A percentile compares a stretch with the other conserved stretches of the same genome.
Evolutionary conservation across 1,140 invertebrate species (phyloP).

Genomic region (Conus ventricosus): DNA sequence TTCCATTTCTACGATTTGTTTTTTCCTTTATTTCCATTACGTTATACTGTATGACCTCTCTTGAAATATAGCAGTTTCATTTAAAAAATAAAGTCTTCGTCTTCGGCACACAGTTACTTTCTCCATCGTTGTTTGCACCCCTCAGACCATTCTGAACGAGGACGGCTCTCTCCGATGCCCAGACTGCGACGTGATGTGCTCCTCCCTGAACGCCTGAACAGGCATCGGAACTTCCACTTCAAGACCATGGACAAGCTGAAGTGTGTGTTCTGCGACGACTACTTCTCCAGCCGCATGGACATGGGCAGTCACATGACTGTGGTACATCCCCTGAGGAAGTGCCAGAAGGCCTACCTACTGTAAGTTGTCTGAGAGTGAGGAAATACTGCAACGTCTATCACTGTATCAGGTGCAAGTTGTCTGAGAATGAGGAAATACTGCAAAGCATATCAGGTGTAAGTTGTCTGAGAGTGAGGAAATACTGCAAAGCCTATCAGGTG

Average conservation of each 20-base stretch:
- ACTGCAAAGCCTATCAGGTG: no score
- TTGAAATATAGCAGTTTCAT: no score
- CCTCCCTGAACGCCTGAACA: constrained; percentile 21
- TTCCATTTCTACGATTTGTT: no score
- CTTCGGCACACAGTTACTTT: no score
- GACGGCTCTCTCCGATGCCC: constrained; percentile 21
- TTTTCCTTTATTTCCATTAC: no score
- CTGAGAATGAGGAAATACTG: no score
- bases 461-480: no score
- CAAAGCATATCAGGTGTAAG: no score
- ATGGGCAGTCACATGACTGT: constrained; percentile 29
- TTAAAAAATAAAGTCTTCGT: no score
- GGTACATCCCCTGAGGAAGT: background rate
- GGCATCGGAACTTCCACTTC: constrained; percentile 32
- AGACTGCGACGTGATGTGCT: constrained; percentile 26
- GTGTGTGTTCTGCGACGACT: constrained; percentile 28
- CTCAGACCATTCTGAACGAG: background rate
- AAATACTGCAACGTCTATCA: no score
- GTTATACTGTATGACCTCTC: no score
- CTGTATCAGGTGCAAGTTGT: no score
- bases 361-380: background rate
- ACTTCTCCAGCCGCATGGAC: background rate
- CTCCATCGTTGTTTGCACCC: background rate
- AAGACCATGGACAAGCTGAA: constrained; percentile 7
- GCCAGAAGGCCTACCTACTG: background rate